A percentile compares a stretch with the other conserved stretches of the same genome.
phyloP scores from a whole-genome alignment of 2,888 invertebrate genomes.

The Hesperia comma region DNA sequence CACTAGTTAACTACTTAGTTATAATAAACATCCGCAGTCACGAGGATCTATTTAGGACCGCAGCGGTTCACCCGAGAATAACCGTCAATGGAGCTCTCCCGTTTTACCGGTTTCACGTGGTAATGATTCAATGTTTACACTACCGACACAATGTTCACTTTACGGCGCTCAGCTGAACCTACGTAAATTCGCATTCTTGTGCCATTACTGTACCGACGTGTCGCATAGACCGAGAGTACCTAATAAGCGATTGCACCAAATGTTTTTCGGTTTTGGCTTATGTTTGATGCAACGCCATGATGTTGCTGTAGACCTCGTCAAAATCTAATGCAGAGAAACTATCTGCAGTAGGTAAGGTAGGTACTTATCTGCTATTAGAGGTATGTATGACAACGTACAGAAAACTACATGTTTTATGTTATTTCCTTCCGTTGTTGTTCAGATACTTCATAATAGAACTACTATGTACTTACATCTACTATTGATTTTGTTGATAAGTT shows the following conservation, averaged over 20 bases:
- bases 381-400: no score
- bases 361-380: no score
- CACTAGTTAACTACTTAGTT: neutral
- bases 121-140: slow-evolving; percentile 47
- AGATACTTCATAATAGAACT: no score
- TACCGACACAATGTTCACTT: slow-evolving; percentile 20
- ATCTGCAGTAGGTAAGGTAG: no score
- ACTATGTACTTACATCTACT: no score
- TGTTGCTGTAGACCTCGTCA: no score
- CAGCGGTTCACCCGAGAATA: slow-evolving; percentile 15
- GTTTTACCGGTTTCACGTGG: slow-evolving; percentile 40
- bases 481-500: no score
- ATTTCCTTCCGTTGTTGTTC: no score
- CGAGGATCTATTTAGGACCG: slow-evolving; percentile 9
- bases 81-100: slow-evolving; percentile 14
- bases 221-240: neutral
- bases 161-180: slow-evolving; percentile 15
- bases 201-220: slow-evolving; percentile 39
- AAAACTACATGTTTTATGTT: no score
- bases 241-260: neutral
- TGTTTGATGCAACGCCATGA: no score
- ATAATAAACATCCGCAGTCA: slow-evolving; percentile 5
- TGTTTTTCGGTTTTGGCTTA: no score
- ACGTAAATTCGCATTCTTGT: slow-evolving; percentile 40
- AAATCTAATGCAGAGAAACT: no score